A percentile compares a stretch with the other conserved stretches of the same genome.
Conservation (phyloP, 2,888 invertebrate species). For the Luffia ferchaultella region DNA sequence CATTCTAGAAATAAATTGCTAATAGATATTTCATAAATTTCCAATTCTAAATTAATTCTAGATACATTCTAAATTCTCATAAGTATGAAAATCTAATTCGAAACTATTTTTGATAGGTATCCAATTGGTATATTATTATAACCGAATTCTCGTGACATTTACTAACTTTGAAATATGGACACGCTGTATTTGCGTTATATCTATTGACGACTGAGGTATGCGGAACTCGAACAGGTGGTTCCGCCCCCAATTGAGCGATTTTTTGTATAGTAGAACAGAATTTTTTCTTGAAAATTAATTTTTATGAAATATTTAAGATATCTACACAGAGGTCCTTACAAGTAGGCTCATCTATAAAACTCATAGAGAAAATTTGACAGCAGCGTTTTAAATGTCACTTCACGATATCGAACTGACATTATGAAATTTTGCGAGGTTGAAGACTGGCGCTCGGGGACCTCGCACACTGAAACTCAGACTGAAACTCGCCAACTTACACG, state of each 20-base stretch:
- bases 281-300: background rate
- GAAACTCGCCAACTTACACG: too few species aligned
- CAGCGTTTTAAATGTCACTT: conserved; percentile 13
- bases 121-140: background rate
- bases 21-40: too few species aligned
- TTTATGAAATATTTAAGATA: conserved; percentile 35
- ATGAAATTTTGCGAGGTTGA: background rate
- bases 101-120: too few species aligned
- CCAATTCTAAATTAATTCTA: too few species aligned
- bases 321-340: conserved; percentile 25
- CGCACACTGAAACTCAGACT: too few species aligned
- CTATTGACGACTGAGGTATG: too few species aligned
- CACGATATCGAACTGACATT: conserved; percentile 1
- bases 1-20: too few species aligned
- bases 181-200: too few species aligned
- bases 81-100: too few species aligned
- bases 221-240: conserved; percentile 50
- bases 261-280: background rate
- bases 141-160: background rate
- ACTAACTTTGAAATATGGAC: too few species aligned
- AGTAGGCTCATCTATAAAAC: conserved; percentile 18
- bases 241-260: conserved; percentile 30
- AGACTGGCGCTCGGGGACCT: too few species aligned
- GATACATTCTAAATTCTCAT: too few species aligned
- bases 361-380: conserved; percentile 10